Conservation (phyloP, 2,888 invertebrate genomes). For the Eupithecia vulgata region DNA sequence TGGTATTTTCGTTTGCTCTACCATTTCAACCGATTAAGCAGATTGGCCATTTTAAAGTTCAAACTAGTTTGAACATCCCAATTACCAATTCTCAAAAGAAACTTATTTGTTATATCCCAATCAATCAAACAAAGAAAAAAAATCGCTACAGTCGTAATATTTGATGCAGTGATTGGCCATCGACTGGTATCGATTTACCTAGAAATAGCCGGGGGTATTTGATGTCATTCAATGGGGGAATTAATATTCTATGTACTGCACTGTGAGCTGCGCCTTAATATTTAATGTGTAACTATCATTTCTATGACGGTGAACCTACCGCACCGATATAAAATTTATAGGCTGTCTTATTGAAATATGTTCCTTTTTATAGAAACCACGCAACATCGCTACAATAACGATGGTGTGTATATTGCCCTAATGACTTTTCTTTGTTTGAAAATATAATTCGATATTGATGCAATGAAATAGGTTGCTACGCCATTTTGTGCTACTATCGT, state of each 20-base stretch:
- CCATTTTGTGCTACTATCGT: neutral
- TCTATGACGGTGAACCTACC: slow-evolving; percentile 64
- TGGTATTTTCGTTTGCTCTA: slow-evolving; percentile 58
- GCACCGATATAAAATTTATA: slow-evolving; percentile 66
- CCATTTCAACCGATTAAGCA: slow-evolving; percentile 45
- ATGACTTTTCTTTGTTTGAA: slow-evolving; percentile 35
- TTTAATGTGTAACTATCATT: slow-evolving; percentile 75
- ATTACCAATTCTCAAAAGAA: neutral
- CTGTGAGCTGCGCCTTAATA: slow-evolving; percentile 68
- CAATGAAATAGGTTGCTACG: slow-evolving; percentile 19
- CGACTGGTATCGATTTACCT: slow-evolving; percentile 68
- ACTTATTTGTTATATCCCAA: neutral
- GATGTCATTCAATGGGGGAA: slow-evolving; percentile 60
- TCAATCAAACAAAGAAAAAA: neutral
- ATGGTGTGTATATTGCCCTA: slow-evolving; percentile 20
- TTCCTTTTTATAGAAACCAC: slow-evolving; percentile 39
- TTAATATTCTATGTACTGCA: slow-evolving; percentile 67
- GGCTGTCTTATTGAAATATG: slow-evolving; percentile 51
- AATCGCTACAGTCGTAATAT: neutral
- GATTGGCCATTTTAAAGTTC: neutral
- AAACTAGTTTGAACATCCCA: neutral
- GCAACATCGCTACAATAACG: slow-evolving; percentile 12
- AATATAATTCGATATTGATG: slow-evolving; percentile 27
- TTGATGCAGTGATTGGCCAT: slow-evolving; percentile 45
- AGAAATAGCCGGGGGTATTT: slow-evolving; percentile 71